Conservation (phyloP, 2,113 vertebrate species). For the Triplophysa rosa region DNA sequence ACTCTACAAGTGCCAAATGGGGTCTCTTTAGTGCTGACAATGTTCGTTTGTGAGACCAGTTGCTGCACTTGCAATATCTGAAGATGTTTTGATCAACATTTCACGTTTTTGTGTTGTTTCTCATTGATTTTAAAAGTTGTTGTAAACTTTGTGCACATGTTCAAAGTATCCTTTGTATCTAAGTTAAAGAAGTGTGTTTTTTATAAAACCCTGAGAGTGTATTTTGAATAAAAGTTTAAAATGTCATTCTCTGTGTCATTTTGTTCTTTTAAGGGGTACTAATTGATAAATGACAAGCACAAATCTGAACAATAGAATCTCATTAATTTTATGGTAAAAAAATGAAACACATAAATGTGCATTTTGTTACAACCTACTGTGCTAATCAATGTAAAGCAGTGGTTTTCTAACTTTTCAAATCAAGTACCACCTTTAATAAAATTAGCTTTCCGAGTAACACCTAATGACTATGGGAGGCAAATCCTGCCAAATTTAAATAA, state of each 20-base stretch:
- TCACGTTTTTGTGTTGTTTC: conserved; percentile 27
- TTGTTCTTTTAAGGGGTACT: neutral
- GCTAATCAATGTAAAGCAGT: too few relatives aligned
- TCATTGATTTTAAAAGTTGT: neutral
- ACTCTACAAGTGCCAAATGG: conserved; percentile 53
- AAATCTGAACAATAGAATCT: too few relatives aligned
- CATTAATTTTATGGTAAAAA: too few relatives aligned
- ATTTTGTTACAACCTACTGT: too few relatives aligned
- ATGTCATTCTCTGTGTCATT: neutral
- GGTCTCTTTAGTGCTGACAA: neutral
- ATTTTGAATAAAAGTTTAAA: conserved; percentile 61
- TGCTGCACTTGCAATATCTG: conserved; percentile 47
- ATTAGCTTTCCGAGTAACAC: too few relatives aligned
- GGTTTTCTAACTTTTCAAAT: too few relatives aligned
- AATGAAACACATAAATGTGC: too few relatives aligned
- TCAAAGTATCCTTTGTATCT: conserved; percentile 25
- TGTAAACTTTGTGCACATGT: neutral
- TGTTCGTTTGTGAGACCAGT: conserved; percentile 2
- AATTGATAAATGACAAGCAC: too few relatives aligned
- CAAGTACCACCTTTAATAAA: too few relatives aligned
- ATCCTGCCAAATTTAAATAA: too few relatives aligned
- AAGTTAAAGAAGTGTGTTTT: conserved; percentile 56
- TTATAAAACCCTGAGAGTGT: conserved; percentile 67
- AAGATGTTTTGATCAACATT: conserved; percentile 55
- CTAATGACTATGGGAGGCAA: too few relatives aligned